These are phyloP conservation scores for Chlorops oryzae DNA, from an alignment of 1,140 invertebrate genomes.

Conservation along the genomic window DNA sequence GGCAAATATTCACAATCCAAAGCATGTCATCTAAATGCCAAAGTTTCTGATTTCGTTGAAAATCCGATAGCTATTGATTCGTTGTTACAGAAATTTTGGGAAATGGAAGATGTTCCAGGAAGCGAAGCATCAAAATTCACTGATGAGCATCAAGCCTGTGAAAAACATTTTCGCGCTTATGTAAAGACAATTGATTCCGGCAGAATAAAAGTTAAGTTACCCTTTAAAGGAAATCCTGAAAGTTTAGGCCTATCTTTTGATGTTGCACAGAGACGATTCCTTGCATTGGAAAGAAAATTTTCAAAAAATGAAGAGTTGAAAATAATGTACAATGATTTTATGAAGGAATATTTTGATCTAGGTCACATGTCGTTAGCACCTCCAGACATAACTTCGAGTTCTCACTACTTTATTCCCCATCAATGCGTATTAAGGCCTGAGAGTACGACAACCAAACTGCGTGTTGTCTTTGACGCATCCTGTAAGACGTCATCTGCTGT, in stretches of 20 bases:
- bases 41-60: background rate
- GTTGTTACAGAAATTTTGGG: slow-evolving; percentile 26
- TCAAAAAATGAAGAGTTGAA: slow-evolving; percentile 20
- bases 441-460: slow-evolving; percentile 18
- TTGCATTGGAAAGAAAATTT: slow-evolving; percentile 31
- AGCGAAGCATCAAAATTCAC: too few species aligned
- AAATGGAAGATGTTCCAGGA: slow-evolving; percentile 31
- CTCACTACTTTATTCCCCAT: slow-evolving; percentile 25
- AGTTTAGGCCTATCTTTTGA: slow-evolving; percentile 31
- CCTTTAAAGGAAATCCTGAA: slow-evolving; percentile 17
- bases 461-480: slow-evolving; percentile 10
- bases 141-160: too few species aligned
- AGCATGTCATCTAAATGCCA: background rate
- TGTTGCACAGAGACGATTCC: slow-evolving; percentile 28
- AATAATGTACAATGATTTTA: slow-evolving; percentile 19
- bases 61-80: slow-evolving; percentile 1
- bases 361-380: slow-evolving; percentile 39
- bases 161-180: too few species aligned
- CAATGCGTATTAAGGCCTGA: too few species aligned
- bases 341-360: slow-evolving; percentile 37
- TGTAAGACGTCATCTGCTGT: slow-evolving; percentile 10
- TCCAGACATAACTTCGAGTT: slow-evolving; percentile 17
- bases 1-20: too few species aligned
- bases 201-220: slow-evolving; percentile 20
- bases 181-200: too few species aligned